A percentile compares a stretch with the other conserved stretches of the same genome.
These are phyloP conservation scores for Lerista edwardsae DNA, from an alignment of 2,797 vertebrate species.

Conservation along the genomic window DNA sequence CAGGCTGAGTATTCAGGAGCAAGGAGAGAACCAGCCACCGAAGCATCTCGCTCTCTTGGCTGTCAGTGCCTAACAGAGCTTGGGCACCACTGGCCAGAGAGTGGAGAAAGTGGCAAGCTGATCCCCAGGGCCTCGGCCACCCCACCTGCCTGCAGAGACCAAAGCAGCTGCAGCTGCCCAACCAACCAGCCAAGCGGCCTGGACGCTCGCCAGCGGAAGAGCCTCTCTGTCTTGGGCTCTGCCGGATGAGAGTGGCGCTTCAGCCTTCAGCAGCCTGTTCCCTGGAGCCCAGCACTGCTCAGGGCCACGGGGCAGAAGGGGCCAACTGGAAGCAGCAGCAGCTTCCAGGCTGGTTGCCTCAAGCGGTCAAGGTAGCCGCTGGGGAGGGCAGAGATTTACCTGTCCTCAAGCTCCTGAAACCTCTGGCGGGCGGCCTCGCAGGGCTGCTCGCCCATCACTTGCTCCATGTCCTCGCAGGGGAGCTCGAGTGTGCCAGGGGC, in stretches of 20 bases:
- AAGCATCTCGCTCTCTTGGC: background rate
- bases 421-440: conserved; percentile 77
- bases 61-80: background rate
- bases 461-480: conserved; percentile 80
- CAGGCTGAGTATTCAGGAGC: no score
- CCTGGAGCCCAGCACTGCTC: background rate
- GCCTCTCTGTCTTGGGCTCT: no score
- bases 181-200: no score
- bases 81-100: background rate
- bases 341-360: background rate
- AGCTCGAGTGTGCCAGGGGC: conserved; percentile 69
- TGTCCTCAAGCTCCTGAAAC: conserved; percentile 81
- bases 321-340: background rate
- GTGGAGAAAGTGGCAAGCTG: no score
- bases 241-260: no score
- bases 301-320: no score
- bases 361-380: no score
- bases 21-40: background rate
- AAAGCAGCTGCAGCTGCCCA: no score
- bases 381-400: conserved; percentile 70
- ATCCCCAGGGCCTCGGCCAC: no score
- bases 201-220: no score
- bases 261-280: no score
- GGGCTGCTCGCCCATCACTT: conserved; percentile 76
- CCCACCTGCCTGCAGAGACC: no score